These are phyloP conservation scores for Empis stercorea DNA, from an alignment of 2,888 invertebrate genomes.

Conservation along the genomic window DNA sequence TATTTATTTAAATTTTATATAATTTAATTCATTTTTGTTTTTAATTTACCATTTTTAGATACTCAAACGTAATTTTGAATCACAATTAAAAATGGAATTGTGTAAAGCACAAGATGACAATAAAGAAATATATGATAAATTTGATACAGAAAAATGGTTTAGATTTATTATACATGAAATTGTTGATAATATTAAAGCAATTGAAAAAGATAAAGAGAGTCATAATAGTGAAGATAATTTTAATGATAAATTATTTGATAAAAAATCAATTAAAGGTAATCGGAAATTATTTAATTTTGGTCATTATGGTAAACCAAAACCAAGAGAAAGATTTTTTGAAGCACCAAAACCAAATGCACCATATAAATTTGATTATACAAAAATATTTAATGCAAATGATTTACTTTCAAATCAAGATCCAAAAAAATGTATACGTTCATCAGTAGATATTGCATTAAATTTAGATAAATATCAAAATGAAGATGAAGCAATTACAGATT, in stretches of 20 bases:
- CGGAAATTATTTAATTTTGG: slow-evolving; percentile 13
- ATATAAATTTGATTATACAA: slow-evolving; percentile 18
- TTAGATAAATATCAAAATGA: slow-evolving; percentile 7
- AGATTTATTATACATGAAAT: neutral
- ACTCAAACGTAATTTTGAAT: neutral
- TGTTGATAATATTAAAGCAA: slow-evolving; percentile 5
- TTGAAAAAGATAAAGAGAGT: too few relatives aligned
- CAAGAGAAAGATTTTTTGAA: slow-evolving; percentile 13
- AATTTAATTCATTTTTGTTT: neutral
- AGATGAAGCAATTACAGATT: slow-evolving; percentile 12
- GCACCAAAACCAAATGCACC: slow-evolving; percentile 10
- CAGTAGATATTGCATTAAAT: slow-evolving; percentile 3
- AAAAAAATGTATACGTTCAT: neutral
- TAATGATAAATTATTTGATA: neutral
- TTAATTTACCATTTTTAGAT: neutral
- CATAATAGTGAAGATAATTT: slow-evolving; percentile 9
- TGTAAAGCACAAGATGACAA: slow-evolving; percentile 2
- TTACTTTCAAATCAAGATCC: slow-evolving; percentile 10
- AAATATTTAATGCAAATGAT: slow-evolving; percentile 15
- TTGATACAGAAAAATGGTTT: slow-evolving; percentile 11
- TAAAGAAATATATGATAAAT: slow-evolving; percentile 5
- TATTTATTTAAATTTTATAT: too few relatives aligned
- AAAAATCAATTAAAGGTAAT: slow-evolving; percentile 1
- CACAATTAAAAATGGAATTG: slow-evolving; percentile 7
- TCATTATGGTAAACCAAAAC: slow-evolving; percentile 7